Evolutionary conservation across 2,113 vertebrate species (phyloP), one percentile per base, ranked within the genome.

Genomic region (Chauna torquata): DNA sequence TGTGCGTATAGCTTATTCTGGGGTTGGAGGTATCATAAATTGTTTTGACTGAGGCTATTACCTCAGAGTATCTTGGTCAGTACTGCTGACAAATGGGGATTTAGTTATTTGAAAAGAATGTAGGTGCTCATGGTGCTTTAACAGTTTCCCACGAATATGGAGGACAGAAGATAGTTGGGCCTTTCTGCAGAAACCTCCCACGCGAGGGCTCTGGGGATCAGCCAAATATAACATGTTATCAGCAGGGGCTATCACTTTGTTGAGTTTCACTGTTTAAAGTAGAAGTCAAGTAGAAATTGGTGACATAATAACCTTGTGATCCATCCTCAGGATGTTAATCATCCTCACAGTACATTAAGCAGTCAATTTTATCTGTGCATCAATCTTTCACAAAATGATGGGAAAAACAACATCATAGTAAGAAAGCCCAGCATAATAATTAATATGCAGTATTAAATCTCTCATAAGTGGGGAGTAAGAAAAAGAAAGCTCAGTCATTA

Each of bases 371-470:
- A 94, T 97, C 93, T 84, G 77, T 90, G 72, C 81, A 97, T 98
- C 88, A 96, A 69, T 98, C 97, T 95, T 16, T n/a, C 74, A 65
- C 90, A 97, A 85, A 79, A 93, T 84, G 91, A 96, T 93, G 96
- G 91, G 87, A 86, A 97, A 98, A 98, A 98, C 95, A 98, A 97
- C 94, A 94, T 95, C 69, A 30, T 77, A 90, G 89, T 86, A 84
- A 83, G 94, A 64, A 61, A 94, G 68, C 82, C 8, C 80, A 95
- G 95, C 91, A 91, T 94, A 97, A 91, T 95, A 97, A 97, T 98
- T 98, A 98, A 97, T 94, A 95, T 91, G 86, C 91, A 92, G 91
- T 55, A 97, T 96, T 98, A 97, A 98, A 98, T 97, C 96, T 97
- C 90, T 95, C 93, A 59, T 97, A 96, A 94, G 90, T 0, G 6